These are phyloP conservation scores for Serrognathus titanus DNA, from an alignment of 2,888 invertebrate genomes.

Conservation along the genomic window DNA sequence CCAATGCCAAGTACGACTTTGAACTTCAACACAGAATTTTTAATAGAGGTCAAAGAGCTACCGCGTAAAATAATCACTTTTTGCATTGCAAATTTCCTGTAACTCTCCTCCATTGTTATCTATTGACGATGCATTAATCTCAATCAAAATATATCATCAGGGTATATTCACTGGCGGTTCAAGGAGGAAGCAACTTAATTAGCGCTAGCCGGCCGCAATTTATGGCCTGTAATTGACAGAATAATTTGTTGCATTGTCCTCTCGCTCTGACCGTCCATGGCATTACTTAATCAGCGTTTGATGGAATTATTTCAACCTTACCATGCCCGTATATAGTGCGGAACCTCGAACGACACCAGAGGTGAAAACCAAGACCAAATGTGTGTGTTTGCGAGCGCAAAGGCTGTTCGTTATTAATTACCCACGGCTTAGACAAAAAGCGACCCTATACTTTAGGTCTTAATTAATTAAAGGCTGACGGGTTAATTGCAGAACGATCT, in stretches of 20 bases:
- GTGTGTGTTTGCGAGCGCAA: too few species aligned
- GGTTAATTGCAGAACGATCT: too few species aligned
- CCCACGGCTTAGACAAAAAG: too few species aligned
- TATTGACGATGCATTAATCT: not conserved
- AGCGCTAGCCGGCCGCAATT: not conserved
- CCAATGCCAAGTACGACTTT: too few species aligned
- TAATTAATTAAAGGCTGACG: too few species aligned
- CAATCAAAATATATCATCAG: not conserved
- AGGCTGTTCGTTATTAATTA: too few species aligned
- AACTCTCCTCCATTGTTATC: too few species aligned
- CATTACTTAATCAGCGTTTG: slow-evolving; percentile 1
- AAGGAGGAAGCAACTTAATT: slow-evolving; percentile 3
- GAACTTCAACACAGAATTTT: not conserved
- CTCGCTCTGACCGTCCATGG: not conserved
- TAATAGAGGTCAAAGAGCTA: not conserved
- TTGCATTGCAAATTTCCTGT: not conserved
- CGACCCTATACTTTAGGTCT: too few species aligned
- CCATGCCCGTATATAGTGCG: not conserved
- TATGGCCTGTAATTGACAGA: not conserved
- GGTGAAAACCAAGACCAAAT: not conserved
- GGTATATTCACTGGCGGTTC: not conserved
- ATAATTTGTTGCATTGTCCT: not conserved
- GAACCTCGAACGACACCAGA: not conserved
- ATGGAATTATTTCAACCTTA: not conserved
- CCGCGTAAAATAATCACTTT: not conserved